Conservation (phyloP, 2,113 vertebrate genomes). For the Datnioides undecimradiatus region DNA sequence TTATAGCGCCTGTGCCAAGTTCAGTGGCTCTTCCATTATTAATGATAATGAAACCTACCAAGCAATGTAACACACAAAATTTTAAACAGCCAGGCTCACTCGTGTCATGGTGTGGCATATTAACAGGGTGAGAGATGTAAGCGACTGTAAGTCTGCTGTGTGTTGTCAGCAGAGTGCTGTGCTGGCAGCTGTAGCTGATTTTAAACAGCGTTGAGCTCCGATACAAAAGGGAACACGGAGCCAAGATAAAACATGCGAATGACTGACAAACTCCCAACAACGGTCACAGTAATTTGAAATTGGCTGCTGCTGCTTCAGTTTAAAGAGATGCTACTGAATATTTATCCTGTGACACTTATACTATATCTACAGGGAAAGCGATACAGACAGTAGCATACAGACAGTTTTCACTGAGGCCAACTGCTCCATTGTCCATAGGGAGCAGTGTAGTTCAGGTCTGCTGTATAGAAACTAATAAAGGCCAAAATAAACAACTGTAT, state of each 20-base stretch:
- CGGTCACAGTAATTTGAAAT: constrained; percentile 22
- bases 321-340: constrained; percentile 40
- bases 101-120: constrained; percentile 54
- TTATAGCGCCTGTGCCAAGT: constrained; percentile 70
- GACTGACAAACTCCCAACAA: constrained; percentile 22
- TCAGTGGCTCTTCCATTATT: constrained; percentile 73
- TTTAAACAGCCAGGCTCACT: constrained; percentile 50
- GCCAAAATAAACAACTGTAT: background rate
- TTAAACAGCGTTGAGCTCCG: constrained; percentile 21
- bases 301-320: constrained; percentile 19
- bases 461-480: background rate
- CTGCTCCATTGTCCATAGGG: background rate
- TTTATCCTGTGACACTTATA: constrained; percentile 10
- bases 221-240: constrained; percentile 18
- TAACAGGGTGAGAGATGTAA: constrained; percentile 59
- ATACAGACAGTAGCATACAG: background rate
- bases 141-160: constrained; percentile 34
- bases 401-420: background rate
- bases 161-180: constrained; percentile 32
- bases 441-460: background rate
- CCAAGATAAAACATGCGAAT: constrained; percentile 31
- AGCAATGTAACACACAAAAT: constrained; percentile 58
- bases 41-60: constrained; percentile 72
- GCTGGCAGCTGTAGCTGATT: constrained; percentile 29
- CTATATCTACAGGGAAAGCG: background rate